Percentiles rank a stretch among this genome's conserved stretches.
Conservation (phyloP, 2,113 vertebrate genomes). For the Tretioscincus oriximinensis region DNA sequence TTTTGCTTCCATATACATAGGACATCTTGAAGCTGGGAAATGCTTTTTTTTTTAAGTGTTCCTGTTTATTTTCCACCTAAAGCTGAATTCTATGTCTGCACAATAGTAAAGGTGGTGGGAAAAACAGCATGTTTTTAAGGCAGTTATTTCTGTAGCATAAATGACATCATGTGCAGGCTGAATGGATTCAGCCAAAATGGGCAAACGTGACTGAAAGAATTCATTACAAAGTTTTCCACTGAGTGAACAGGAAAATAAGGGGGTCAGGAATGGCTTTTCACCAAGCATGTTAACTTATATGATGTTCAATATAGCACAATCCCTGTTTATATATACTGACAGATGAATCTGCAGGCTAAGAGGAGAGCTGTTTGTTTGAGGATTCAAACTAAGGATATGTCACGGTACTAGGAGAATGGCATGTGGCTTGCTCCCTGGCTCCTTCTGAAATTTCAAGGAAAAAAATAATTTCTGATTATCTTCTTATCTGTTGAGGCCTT, state of each 20-base stretch:
- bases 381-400: not conserved
- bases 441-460: too few species aligned
- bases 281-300: not conserved
- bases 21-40: not conserved
- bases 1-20: not conserved
- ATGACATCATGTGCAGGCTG: not conserved
- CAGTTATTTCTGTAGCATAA: not conserved
- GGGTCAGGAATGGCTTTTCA: not conserved
- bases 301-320: not conserved
- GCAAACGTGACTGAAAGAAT: not conserved
- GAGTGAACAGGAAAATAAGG: not conserved
- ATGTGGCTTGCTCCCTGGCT: too few species aligned
- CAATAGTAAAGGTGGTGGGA: not conserved
- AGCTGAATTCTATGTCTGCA: not conserved
- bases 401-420: not conserved
- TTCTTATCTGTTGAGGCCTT: too few species aligned
- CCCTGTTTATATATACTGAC: not conserved
- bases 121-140: not conserved
- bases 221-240: not conserved
- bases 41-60: not conserved
- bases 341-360: not conserved
- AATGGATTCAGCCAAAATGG: not conserved
- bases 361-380: not conserved
- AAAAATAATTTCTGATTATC: too few species aligned
- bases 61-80: constrained; percentile 11